Conservation (phyloP, 2,113 vertebrate genomes). For the Alces alces region DNA sequence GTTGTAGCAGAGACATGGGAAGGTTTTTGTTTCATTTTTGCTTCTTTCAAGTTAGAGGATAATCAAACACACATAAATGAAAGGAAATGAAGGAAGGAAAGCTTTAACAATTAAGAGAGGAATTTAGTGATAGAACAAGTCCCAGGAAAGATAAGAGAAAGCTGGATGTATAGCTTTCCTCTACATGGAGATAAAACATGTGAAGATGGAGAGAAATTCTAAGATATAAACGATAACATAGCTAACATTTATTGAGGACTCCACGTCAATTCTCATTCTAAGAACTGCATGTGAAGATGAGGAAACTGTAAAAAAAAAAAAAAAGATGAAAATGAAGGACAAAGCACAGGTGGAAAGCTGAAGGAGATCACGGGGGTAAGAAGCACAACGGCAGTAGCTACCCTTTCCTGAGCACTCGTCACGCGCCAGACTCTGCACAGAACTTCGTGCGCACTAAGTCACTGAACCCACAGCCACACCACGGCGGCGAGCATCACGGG, state of each 20-base stretch:
- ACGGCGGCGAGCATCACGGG: neutral
- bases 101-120: neutral
- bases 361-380: neutral
- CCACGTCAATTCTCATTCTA: neutral
- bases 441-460: neutral
- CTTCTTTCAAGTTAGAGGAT: neutral
- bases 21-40: neutral
- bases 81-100: constrained; percentile 7
- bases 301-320: neutral
- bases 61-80: neutral
- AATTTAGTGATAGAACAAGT: neutral
- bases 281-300: neutral
- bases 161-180: neutral
- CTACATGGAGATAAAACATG: neutral
- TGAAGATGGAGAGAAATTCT: neutral
- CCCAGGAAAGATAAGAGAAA: neutral
- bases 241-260: constrained; percentile 25
- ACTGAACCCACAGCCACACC: neutral
- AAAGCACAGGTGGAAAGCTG: neutral
- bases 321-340: neutral
- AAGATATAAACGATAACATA: neutral
- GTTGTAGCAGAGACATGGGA: neutral
- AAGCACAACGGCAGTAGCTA: neutral
- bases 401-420: neutral
- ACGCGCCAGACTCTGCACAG: neutral